These are phyloP conservation scores for Tachina fera DNA, from an alignment of 2,888 invertebrate genomes.

Conservation along the genomic window DNA sequence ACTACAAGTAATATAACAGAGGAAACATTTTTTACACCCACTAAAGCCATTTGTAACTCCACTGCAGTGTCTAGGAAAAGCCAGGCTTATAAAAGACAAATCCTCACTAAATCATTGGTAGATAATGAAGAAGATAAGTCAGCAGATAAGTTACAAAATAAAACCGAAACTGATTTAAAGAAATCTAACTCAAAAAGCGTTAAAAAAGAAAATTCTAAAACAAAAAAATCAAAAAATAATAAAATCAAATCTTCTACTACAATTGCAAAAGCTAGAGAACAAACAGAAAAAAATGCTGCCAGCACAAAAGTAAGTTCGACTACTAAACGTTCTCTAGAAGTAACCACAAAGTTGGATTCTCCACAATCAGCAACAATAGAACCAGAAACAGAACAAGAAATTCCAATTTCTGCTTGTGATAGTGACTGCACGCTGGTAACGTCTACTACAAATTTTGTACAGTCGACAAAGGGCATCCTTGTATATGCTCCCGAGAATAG, in stretches of 20 bases:
- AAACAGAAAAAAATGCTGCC: neutral
- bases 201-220: neutral
- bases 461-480: conserved; percentile 73
- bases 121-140: neutral
- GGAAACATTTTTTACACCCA: conserved; percentile 72
- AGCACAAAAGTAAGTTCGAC: conserved; percentile 22
- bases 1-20: conserved; percentile 49
- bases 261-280: neutral
- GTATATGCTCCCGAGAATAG: conserved; percentile 74
- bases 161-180: neutral
- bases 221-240: neutral
- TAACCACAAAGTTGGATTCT: neutral
- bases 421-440: conserved; percentile 78
- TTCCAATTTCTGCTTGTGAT: conserved; percentile 37
- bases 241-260: neutral
- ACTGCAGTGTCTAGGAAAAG: conserved; percentile 74
- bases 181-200: neutral
- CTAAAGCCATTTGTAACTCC: conserved; percentile 76
- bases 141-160: neutral
- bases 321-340: conserved; percentile 33
- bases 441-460: conserved; percentile 74
- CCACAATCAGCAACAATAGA: neutral
- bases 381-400: neutral
- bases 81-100: conserved; percentile 65
- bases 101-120: neutral